These are phyloP conservation scores for Laothoe populi DNA, from an alignment of 2,888 invertebrate genomes.

Conservation along the genomic window DNA sequence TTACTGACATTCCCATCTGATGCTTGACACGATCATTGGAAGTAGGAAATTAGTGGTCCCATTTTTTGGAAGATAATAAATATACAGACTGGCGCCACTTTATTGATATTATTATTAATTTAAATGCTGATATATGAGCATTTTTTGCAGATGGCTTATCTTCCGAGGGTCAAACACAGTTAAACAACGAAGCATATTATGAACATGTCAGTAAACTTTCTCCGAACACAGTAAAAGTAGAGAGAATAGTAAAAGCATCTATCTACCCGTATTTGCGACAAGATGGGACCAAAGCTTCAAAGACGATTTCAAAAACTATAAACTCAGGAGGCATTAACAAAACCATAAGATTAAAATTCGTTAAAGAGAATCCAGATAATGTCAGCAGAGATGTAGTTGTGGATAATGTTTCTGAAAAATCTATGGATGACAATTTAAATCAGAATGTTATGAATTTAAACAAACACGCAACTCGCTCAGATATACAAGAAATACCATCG, in stretches of 20 bases:
- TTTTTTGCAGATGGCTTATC: not conserved
- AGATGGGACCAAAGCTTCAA: not conserved
- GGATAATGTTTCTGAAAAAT: not conserved
- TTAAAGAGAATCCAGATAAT: not conserved
- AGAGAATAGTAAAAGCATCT: not conserved
- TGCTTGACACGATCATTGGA: no score
- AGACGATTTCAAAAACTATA: not conserved
- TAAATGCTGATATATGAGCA: no score
- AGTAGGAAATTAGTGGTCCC: no score
- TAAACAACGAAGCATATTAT: not conserved
- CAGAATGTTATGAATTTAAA: not conserved
- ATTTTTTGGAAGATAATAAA: not conserved
- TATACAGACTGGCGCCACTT: no score
- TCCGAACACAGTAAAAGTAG: not conserved
- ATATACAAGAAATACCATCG: conserved; percentile 3
- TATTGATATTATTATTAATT: no score
- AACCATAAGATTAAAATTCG: conserved; percentile 1
- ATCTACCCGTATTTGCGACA: not conserved
- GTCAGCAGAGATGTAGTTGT: not conserved
- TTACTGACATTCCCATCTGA: no score
- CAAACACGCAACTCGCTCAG: not conserved
- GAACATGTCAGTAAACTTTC: not conserved
- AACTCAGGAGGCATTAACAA: not conserved
- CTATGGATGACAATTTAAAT: not conserved
- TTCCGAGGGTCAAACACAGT: not conserved